These are phyloP conservation scores for Chloroclystis v-ata DNA, from an alignment of 2,888 invertebrate genomes.

Conservation along the genomic window DNA sequence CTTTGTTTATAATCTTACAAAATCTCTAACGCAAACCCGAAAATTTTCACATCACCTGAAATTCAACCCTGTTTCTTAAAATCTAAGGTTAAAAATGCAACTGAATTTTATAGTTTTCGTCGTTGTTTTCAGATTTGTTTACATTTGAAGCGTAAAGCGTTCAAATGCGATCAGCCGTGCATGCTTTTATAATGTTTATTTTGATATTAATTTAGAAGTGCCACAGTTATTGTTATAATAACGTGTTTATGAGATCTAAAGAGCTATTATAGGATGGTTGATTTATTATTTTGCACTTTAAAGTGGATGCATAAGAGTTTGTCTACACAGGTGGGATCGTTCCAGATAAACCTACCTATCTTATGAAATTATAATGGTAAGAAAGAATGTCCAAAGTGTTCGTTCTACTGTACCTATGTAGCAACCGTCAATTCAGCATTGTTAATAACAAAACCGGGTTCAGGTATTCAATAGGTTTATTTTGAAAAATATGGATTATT, in stretches of 20 bases:
- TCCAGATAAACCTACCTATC: background rate
- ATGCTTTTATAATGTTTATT: constrained; percentile 43
- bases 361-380: background rate
- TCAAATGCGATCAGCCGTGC: constrained; percentile 36
- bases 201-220: constrained; percentile 45
- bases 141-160: constrained; percentile 35
- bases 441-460: too few relatives aligned
- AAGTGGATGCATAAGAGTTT: constrained; percentile 15
- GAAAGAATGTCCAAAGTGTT: too few relatives aligned
- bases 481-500: too few relatives aligned
- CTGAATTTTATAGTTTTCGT: constrained; percentile 16
- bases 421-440: too few relatives aligned
- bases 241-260: constrained; percentile 39
- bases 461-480: too few relatives aligned
- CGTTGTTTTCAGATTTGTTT: constrained; percentile 33
- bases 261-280: constrained; percentile 30
- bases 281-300: constrained; percentile 29
- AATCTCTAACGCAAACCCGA: constrained; percentile 35
- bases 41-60: constrained; percentile 41
- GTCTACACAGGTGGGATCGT: constrained; percentile 15
- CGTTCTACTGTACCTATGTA: too few relatives aligned
- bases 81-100: constrained; percentile 29
- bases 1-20: constrained; percentile 54
- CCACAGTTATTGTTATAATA: constrained; percentile 42
- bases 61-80: constrained; percentile 42